Base-by-base conservation (phyloP, 2,113 vertebrate species). In the Gallinago undulata region DNA sequence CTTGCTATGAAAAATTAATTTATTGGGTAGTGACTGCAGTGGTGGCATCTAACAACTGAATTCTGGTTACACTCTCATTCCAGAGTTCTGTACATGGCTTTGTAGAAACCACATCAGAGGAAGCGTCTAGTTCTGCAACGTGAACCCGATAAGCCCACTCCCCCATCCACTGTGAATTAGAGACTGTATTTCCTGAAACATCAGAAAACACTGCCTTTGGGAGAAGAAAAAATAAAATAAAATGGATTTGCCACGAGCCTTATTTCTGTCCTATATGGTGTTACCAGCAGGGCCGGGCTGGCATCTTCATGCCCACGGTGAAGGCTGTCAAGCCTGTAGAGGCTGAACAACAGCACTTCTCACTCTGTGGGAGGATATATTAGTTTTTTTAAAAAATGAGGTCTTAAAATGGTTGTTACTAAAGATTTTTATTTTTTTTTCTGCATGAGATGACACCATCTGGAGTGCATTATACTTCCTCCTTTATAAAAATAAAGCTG, bases 391-490 rank as follows among this genome's bases (percentile, higher is more conserved):
- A 16, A 43, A 43, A 43, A 97, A 77, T 37, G 88, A 82, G 78
- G 89, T 89, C 96, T 97, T 95, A 48, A 97, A 96, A 94, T 84
- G 76, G 93, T 75, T 96, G 88, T 90, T 96, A 95, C 69, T 62
- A 75, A 94, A 95, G 69, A 96, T 76, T 57, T 75, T 69, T 94
- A 95, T 10, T 75, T 56, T 31, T 59, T 78, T 95, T 68, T 72
- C 78, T 84, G 81, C 77, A 82, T 86, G 95, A 93, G 73, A 89
- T 87, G 83, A 90, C 85, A 95, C 89, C 98, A 98, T 98, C 97
- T 98, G 98, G 97, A 96, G 72, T 47, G 55, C 82, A 97, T 98
- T 97, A 97, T n/a, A 66, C 73, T 94, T 92, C 48, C 43, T 95
- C 73, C 89, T 93, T 96, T 72, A 90, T 89, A 97, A 97, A 98